A percentile compares a stretch with the other conserved stretches of the same genome.
phyloP scores from a whole-genome alignment of 2,797 vertebrate species.

The Scolopax rusticola region DNA sequence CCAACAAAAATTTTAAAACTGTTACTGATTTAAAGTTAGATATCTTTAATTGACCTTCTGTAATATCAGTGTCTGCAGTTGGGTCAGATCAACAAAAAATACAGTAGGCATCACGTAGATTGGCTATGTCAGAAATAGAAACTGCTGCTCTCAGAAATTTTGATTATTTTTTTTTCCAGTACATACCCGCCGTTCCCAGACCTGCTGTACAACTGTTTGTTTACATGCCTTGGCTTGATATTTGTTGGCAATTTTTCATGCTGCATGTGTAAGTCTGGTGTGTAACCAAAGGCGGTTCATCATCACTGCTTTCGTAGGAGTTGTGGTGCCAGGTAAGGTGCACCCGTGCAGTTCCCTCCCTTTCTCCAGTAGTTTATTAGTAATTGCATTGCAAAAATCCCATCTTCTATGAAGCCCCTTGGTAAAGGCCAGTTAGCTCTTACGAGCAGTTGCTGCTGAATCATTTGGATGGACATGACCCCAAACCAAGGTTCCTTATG shows the following conservation, averaged over 20 bases:
- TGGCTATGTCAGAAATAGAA: not conserved
- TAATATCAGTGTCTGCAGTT: not conserved
- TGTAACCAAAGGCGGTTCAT: not conserved
- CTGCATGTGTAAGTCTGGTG: not conserved
- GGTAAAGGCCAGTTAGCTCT: not conserved
- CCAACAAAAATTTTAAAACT: not conserved
- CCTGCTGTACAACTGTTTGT: not conserved
- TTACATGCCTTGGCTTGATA: not conserved
- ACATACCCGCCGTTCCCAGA: not conserved
- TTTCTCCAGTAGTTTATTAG: not conserved
- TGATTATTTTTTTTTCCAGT: not conserved
- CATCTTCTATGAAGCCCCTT: accelerated
- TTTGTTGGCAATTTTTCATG: not conserved
- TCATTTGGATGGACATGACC: not conserved
- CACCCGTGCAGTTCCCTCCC: not conserved
- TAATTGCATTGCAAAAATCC: not conserved
- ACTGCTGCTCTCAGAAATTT: not conserved
- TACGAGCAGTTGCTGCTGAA: not conserved
- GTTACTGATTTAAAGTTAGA: not conserved
- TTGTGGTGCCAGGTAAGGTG: not conserved
- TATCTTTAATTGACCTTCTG: not conserved
- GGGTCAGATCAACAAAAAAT: not conserved
- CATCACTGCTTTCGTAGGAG: accelerated
- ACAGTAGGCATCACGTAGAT: not conserved
- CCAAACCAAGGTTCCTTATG: not conserved